phyloP scores from a whole-genome alignment of 2,797 vertebrate species.

The Notoglanidium macrostoma region DNA sequence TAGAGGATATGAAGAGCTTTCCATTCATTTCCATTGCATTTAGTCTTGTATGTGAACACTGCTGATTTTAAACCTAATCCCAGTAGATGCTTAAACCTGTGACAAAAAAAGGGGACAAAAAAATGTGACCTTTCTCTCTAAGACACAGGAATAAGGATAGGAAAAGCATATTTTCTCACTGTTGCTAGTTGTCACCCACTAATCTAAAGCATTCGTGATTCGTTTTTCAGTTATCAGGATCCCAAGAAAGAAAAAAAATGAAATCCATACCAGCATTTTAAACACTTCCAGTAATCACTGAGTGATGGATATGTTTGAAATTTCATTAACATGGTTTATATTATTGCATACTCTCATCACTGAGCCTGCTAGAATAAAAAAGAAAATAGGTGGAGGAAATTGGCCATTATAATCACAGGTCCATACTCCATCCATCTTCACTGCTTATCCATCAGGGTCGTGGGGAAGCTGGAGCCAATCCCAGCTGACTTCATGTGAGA shows the following conservation, averaged over 20 bases:
- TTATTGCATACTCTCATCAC: background rate
- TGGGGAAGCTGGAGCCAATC: no score
- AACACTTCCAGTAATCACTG: background rate
- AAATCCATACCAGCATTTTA: background rate
- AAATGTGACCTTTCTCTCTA: background rate
- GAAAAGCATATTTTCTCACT: background rate
- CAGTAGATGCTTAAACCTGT: background rate
- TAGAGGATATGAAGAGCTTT: constrained; percentile 39
- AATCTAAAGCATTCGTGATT: background rate
- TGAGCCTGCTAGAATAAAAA: background rate
- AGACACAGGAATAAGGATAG: background rate
- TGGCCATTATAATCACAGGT: background rate
- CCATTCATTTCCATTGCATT: background rate
- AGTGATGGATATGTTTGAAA: background rate
- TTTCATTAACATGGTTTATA: background rate
- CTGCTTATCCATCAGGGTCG: no score
- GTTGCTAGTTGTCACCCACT: background rate
- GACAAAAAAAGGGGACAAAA: background rate
- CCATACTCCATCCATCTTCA: no score
- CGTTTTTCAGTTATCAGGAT: background rate
- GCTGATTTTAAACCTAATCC: background rate
- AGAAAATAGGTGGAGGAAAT: background rate
- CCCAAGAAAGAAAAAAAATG: background rate
- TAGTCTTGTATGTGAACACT: background rate
- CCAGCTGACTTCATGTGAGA: no score